Evolutionary conservation across 2,797 vertebrate species (phyloP).

Genomic region (Lycodopsis pacificus): DNA sequence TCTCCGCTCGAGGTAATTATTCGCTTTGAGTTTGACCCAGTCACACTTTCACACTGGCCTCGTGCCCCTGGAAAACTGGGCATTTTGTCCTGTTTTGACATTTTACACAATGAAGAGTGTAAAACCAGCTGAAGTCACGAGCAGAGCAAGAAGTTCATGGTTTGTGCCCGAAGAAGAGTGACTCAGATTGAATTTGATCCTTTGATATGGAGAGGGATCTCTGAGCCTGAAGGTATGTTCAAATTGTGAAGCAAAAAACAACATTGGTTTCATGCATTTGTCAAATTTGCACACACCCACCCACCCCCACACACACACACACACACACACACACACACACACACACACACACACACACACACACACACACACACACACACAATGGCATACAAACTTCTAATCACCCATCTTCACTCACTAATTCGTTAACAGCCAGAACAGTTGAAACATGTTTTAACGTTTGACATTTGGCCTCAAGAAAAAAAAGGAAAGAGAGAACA

Average conservation of each 20-base stretch:
- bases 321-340: slow-evolving; percentile 38
- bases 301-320: neutral
- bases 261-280: slow-evolving; percentile 48
- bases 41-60: slow-evolving; percentile 55
- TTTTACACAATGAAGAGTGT: slow-evolving; percentile 14
- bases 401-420: slow-evolving; percentile 65
- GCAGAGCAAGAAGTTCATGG: slow-evolving; percentile 37
- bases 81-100: slow-evolving; percentile 41
- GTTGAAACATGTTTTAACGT: slow-evolving; percentile 79
- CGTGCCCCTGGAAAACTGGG: slow-evolving; percentile 33
- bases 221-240: slow-evolving; percentile 34
- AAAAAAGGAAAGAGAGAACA: slow-evolving; percentile 29
- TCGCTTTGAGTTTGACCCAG: slow-evolving; percentile 62
- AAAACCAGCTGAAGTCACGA: slow-evolving; percentile 52
- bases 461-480: slow-evolving; percentile 75
- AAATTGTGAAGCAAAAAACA: slow-evolving; percentile 39
- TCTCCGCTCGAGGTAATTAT: slow-evolving; percentile 71
- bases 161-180: slow-evolving; percentile 27
- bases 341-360: neutral
- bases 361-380: slow-evolving; percentile 43
- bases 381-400: slow-evolving; percentile 47
- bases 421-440: slow-evolving; percentile 77
- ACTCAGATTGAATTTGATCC: slow-evolving; percentile 29
- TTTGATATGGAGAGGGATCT: slow-evolving; percentile 52
- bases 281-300: slow-evolving; percentile 2